Evolutionary conservation across 2,888 invertebrate species (phyloP).

Genomic region (Eupithecia subfuscata): DNA sequence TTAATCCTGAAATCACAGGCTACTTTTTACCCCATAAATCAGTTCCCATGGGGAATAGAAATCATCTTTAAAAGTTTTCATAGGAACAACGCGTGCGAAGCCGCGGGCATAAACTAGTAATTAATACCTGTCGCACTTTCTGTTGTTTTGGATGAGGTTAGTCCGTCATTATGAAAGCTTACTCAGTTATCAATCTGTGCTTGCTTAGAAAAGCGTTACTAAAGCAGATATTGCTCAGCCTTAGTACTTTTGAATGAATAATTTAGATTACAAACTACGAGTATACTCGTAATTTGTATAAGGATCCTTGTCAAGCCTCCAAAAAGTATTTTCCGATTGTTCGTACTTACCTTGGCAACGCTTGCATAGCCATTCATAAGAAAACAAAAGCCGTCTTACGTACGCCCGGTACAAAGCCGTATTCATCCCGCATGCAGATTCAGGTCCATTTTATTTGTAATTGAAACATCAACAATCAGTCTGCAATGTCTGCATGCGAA

Average conservation of each 20-base stretch:
- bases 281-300: too few species aligned
- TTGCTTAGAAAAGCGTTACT: not conserved
- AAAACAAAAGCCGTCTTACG: constrained; percentile 11
- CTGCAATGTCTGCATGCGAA: constrained; percentile 21
- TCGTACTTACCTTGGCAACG: not conserved
- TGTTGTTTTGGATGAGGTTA: too few species aligned
- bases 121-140: too few species aligned
- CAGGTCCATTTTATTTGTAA: constrained; percentile 50
- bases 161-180: too few species aligned
- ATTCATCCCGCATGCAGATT: constrained; percentile 35
- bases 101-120: too few species aligned
- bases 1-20: too few species aligned
- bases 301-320: not conserved
- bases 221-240: not conserved
- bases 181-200: not conserved
- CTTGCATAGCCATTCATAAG: constrained; percentile 8
- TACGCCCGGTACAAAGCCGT: constrained; percentile 29
- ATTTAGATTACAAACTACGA: not conserved
- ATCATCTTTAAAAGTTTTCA: too few species aligned
- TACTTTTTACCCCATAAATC: too few species aligned
- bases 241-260: not conserved
- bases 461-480: constrained; percentile 56
- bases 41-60: too few species aligned
- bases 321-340: constrained; percentile 1
- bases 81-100: too few species aligned